Evolutionary conservation across 2,113 vertebrate genomes (phyloP).

Genomic region (Saguinus midas): DNA sequence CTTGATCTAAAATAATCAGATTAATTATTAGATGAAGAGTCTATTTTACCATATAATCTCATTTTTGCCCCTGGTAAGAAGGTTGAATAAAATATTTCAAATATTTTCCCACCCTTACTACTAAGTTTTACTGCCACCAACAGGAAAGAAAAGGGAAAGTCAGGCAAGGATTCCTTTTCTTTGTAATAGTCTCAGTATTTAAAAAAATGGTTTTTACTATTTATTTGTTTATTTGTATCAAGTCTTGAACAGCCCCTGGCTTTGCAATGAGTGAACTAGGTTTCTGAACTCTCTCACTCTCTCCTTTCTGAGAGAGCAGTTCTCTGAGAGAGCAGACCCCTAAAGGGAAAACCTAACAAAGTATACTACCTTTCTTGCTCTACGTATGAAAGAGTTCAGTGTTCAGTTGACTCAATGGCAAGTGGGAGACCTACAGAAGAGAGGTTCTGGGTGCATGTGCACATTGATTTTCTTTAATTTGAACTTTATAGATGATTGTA

Average conservation of each 20-base stretch:
- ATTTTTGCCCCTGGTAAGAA: background rate
- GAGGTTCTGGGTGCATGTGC: background rate
- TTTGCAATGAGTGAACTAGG: background rate
- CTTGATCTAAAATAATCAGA: background rate
- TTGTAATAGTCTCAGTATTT: background rate
- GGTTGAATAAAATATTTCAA: background rate
- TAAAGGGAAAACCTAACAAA: background rate
- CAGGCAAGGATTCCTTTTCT: background rate
- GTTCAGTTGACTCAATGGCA: background rate
- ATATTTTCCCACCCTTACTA: background rate
- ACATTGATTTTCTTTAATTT: background rate
- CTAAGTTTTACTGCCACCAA: background rate
- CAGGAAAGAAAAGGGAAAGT: constrained; percentile 10
- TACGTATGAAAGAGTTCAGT: background rate
- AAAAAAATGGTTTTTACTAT: background rate
- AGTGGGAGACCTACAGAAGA: background rate
- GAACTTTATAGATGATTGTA: background rate
- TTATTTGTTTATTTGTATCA: background rate
- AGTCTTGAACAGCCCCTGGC: background rate
- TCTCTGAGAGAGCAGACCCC: background rate
- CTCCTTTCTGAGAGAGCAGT: background rate
- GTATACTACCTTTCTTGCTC: background rate
- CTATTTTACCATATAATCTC: background rate
- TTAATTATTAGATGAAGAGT: constrained; percentile 2
- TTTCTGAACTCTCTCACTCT: background rate